Evolutionary conservation across 1,140 invertebrate species (phyloP), one percentile per base, ranked within the genome.

Genomic region (Delia radicum): DNA sequence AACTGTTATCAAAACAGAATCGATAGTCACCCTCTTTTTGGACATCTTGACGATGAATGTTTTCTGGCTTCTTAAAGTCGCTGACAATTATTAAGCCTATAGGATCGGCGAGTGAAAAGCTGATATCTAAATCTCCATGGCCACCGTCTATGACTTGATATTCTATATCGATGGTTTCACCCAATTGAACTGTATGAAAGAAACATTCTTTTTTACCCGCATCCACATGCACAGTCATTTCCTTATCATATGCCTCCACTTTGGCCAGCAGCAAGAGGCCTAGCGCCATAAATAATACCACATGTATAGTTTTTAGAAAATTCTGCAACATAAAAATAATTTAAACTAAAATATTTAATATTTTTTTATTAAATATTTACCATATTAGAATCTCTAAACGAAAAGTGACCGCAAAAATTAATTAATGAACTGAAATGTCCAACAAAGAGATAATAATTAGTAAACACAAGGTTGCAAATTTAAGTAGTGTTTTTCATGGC

Each of bases 1-100:
- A 94, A 3, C 89, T 91, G 81, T 96, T 96, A 81, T 95, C 94
- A 81, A 95, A 94, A 81, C 94, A 96, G 79, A 95, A 91, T 77
- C 90, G 89, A 82, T 93, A 94, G 79, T 94, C 92, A 4, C 94
- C 94, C 55, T 89, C 87, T 75, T 89, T 85, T 5, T 83, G 85
- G 3, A 86, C 87, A 74, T 89, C 87, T 65, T 87, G 89, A 79
- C 90, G 88, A 81, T 94, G 92, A 42, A 89, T 88, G 78, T 91
- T 93, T 81, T 94, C 93, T 3, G 90, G 87, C 83, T 93, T 93
- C 80, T 92, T 92, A 77, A 89, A 90, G 78, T 94, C 93, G 1
- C 90, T 88, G 0, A 92, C 88, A 3, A 94, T 82, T 3, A 92
- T 87, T 76, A 89, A 81, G 5, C 91, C 91, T 42, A 88, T 87